Evolutionary conservation across 2,797 vertebrate genomes (phyloP).

Genomic region (Novumbra hubbsi): DNA sequence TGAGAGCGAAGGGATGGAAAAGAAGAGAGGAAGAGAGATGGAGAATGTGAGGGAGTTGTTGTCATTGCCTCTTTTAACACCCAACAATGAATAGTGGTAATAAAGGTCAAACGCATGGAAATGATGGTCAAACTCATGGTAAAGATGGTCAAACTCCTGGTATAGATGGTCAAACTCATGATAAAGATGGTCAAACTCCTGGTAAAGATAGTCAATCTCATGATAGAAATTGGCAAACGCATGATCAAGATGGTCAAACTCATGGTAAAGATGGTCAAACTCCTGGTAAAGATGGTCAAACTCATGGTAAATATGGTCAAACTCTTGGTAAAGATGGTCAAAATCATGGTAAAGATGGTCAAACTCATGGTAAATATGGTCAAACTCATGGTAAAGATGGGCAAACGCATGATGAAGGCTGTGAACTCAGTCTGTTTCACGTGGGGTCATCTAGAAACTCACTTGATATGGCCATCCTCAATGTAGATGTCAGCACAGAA

Average conservation of each 20-base stretch:
- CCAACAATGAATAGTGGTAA: not conserved
- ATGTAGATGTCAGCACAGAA: slow-evolving; percentile 98
- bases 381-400: no score
- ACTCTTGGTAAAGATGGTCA: no score
- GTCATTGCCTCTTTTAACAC: not conserved
- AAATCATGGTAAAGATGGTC: no score
- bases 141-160: not conserved
- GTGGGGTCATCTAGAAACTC: slow-evolving; percentile 61
- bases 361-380: no score
- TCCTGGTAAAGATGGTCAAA: no score
- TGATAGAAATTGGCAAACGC: not conserved
- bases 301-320: no score
- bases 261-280: not conserved
- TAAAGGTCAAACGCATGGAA: not conserved
- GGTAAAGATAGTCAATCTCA: no score
- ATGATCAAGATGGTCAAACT: no score
- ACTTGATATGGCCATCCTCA: slow-evolving; percentile 99
- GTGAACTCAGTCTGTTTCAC: not conserved
- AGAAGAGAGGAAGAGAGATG: not conserved
- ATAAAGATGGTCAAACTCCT: not conserved
- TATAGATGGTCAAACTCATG: no score
- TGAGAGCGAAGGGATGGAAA: not conserved
- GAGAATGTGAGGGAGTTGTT: not conserved
- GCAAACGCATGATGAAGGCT: no score
- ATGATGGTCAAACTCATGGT: not conserved